phyloP scores from a whole-genome alignment of 2,797 vertebrate species.

The Enteromius anoplus region DNA sequence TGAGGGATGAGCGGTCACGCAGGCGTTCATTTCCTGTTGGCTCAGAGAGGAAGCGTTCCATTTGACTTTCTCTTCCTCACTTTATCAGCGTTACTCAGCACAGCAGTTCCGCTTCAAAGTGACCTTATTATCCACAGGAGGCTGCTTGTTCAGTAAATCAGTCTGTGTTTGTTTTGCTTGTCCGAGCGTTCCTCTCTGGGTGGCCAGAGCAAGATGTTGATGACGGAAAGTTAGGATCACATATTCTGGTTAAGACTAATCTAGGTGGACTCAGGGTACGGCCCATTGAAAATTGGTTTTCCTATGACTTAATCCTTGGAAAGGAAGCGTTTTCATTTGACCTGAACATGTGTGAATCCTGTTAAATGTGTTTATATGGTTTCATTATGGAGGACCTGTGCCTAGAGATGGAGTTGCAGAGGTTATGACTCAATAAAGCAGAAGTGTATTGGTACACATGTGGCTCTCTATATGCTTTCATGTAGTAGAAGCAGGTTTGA shows the following conservation, averaged over 20 bases:
- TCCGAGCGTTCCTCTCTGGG: neutral
- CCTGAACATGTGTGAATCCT: neutral
- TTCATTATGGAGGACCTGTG: neutral
- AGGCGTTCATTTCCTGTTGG: slow-evolving; percentile 46
- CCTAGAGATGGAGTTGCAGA: neutral
- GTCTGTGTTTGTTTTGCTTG: slow-evolving; percentile 17
- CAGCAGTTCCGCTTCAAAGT: slow-evolving; percentile 17
- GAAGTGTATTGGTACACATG: neutral
- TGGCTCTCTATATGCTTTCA: neutral
- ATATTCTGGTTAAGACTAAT: neutral
- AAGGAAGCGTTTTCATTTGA: neutral
- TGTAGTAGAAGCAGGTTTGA: slow-evolving; percentile 12
- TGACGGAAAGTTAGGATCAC: neutral
- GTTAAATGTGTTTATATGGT: neutral
- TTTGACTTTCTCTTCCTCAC: slow-evolving; percentile 28
- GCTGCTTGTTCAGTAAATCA: slow-evolving; percentile 26
- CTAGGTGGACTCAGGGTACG: neutral
- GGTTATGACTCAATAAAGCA: neutral
- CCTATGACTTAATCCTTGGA: neutral
- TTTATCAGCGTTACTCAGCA: slow-evolving; percentile 17
- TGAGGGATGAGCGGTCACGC: neutral
- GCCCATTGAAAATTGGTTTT: slow-evolving; percentile 4
- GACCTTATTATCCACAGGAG: slow-evolving; percentile 13
- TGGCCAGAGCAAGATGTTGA: slow-evolving; percentile 17
- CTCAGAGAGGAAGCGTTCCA: slow-evolving; percentile 11